phyloP scores from a whole-genome alignment of 2,797 vertebrate genomes.

The Hapalemur alaotrensis region DNA sequence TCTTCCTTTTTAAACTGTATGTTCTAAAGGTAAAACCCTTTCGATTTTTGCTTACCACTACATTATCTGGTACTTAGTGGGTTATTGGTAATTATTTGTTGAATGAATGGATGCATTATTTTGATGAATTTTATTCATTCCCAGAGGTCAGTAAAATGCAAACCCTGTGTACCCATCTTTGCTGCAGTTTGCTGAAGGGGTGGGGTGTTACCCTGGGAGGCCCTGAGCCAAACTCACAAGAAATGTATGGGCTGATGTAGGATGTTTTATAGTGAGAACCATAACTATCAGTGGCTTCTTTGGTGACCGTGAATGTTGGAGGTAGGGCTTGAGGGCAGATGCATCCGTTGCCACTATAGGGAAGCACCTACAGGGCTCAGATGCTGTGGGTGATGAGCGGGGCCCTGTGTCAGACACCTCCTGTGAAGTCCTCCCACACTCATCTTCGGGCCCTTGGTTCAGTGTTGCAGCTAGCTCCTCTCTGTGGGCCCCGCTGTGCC shows the following conservation, averaged over 20 bases:
- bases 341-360: not conserved
- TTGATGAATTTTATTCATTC: not conserved
- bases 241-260: not conserved
- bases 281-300: not conserved
- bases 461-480: not conserved
- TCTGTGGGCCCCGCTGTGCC: not conserved
- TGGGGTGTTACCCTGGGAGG: not conserved
- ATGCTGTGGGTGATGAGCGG: not conserved
- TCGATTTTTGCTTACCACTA: not conserved
- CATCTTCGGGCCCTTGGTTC: not conserved
- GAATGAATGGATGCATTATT: not conserved
- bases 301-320: not conserved
- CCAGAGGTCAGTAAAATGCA: not conserved
- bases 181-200: not conserved
- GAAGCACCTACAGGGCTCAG: not conserved
- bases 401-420: not conserved
- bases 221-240: not conserved
- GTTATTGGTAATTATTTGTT: not conserved
- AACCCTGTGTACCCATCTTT: not conserved
- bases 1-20: not conserved
- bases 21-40: not conserved
- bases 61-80: not conserved
- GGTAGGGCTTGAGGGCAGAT: not conserved
- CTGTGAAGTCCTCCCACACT: not conserved
- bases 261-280: not conserved